These are phyloP conservation scores for Carposina sasakii DNA, from an alignment of 1,140 invertebrate species.

Conservation along the genomic window DNA sequence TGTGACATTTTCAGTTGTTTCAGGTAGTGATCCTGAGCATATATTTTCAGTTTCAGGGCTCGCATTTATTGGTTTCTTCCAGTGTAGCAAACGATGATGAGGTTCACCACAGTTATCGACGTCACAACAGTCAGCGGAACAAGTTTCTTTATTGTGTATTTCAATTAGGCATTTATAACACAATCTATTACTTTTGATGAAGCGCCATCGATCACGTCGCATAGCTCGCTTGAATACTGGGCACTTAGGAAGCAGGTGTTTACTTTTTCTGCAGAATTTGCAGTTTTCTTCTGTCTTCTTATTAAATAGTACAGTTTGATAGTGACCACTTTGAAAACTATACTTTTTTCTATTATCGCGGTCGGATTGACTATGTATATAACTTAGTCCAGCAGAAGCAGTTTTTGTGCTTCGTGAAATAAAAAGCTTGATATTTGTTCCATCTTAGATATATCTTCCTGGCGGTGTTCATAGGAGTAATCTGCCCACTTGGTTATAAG, in stretches of 20 bases:
- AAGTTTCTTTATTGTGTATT: slow-evolving; percentile 9
- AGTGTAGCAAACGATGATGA: slow-evolving; percentile 7
- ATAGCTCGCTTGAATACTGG: slow-evolving; percentile 18
- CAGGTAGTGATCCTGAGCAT: no score
- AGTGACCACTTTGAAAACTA: no score
- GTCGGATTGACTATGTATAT: not conserved
- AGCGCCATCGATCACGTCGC: slow-evolving; percentile 18
- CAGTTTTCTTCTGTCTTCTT: not conserved
- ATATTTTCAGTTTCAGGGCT: no score
- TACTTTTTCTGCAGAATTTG: not conserved
- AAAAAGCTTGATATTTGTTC: not conserved
- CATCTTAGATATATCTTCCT: not conserved
- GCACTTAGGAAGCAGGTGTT: slow-evolving; percentile 10
- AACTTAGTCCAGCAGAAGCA: not conserved
- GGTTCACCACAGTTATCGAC: slow-evolving; percentile 11
- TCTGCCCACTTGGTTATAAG: slow-evolving; percentile 2
- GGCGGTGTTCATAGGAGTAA: not conserved
- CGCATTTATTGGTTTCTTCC: not conserved
- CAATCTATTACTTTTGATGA: slow-evolving; percentile 12
- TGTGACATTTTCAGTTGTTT: no score
- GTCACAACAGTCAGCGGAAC: slow-evolving; percentile 9
- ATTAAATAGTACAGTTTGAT: no score
- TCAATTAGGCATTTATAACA: slow-evolving; percentile 13
- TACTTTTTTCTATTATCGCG: no score
- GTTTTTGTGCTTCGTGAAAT: not conserved